Evolutionary conservation across 2,113 vertebrate genomes (phyloP).

Genomic region (Calypte anna): DNA sequence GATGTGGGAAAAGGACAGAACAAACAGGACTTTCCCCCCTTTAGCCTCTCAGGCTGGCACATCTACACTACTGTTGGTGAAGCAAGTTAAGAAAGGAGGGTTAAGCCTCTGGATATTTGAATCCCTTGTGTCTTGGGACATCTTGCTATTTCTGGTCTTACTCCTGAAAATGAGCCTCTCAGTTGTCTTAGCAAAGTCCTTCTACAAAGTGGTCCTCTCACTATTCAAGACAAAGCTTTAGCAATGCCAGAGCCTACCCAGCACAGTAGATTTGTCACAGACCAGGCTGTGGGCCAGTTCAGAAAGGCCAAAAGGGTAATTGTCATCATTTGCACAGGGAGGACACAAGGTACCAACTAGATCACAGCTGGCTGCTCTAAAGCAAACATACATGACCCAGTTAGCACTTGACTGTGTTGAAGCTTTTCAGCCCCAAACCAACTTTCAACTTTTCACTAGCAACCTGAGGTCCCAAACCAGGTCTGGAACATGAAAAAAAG

Average conservation of each 20-base stretch:
- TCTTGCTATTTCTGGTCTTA: neutral
- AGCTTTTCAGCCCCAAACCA: neutral
- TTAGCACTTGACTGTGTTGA: neutral
- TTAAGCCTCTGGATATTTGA: neutral
- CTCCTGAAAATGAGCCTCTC: neutral
- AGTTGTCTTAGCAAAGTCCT: neutral
- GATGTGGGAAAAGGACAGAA: neutral
- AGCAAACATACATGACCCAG: neutral
- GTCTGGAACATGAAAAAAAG: neutral
- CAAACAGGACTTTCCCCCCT: slow-evolving; percentile 36
- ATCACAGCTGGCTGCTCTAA: neutral
- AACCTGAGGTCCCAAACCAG: neutral
- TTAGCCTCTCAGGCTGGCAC: neutral
- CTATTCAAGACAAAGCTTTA: neutral
- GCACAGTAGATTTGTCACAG: neutral
- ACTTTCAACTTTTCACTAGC: neutral
- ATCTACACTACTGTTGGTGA: neutral
- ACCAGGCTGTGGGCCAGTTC: neutral
- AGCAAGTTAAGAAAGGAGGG: neutral
- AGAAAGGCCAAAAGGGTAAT: neutral
- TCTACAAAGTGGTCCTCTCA: neutral
- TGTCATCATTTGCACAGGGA: neutral
- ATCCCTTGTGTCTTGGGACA: neutral
- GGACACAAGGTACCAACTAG: neutral
- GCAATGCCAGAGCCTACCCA: neutral